These are phyloP conservation scores for Hydrozoanthus tunicans DNA, from an alignment of 64 coral and sea anemone species.

Conservation along the genomic window DNA sequence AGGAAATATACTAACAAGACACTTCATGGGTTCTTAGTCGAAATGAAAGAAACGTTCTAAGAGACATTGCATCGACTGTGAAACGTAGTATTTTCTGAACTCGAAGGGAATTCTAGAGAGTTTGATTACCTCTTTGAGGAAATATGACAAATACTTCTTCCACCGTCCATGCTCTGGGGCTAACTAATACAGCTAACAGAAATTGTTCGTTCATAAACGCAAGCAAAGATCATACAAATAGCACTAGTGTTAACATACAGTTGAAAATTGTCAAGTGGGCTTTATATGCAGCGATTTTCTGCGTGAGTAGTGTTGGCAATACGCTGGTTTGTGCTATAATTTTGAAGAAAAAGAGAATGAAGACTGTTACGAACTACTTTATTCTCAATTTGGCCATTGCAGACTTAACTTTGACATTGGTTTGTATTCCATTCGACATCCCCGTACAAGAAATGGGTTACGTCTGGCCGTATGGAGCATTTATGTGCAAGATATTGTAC, in stretches of 20 bases:
- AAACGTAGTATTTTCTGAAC: no score
- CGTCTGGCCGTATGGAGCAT: conserved; percentile 47
- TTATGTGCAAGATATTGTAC: conserved; percentile 62
- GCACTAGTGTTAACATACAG: conserved; percentile 5
- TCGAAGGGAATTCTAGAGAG: no score
- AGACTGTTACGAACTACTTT: conserved; percentile 50
- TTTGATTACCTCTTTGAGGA: no score
- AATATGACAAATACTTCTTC: conserved; percentile 1
- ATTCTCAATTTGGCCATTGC: conserved; percentile 57
- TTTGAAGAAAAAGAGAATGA: conserved; percentile 53
- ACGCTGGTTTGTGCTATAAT: conserved; percentile 23
- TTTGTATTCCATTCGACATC: conserved; percentile 65
- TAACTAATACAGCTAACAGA: not conserved
- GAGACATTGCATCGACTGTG: no score
- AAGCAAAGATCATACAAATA: conserved; percentile 13
- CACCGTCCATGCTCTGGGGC: not conserved
- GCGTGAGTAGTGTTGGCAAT: conserved; percentile 52
- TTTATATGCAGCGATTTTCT: conserved; percentile 56
- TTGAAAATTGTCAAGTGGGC: conserved; percentile 42
- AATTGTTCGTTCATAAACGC: conserved; percentile 3
- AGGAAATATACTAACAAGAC: no score
- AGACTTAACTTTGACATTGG: conserved; percentile 34
- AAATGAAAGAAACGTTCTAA: no score
- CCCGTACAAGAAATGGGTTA: conserved; percentile 53
- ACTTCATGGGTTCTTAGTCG: no score